A percentile compares a stretch with the other conserved stretches of the same genome.
Evolutionary conservation across 2,113 vertebrate genomes (phyloP).

Genomic region (Cyanistes caeruleus): DNA sequence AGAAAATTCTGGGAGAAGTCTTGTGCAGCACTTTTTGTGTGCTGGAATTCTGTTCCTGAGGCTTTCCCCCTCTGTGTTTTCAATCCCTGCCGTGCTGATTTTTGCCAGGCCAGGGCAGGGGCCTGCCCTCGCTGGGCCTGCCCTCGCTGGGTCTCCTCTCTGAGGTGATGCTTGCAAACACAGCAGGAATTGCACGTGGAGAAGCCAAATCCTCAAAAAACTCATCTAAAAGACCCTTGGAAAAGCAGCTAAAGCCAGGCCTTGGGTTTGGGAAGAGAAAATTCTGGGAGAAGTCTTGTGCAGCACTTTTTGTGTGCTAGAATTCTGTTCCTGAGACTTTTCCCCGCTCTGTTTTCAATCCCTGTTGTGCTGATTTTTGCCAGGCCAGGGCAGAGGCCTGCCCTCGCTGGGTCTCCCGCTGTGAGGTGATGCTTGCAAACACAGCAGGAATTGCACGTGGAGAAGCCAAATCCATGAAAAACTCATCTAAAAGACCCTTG

Average conservation of each 20-base stretch:
- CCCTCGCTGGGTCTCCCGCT: rapidly evolving
- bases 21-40: rapidly evolving
- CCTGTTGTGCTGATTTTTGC: not conserved
- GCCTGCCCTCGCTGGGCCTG: too few species aligned
- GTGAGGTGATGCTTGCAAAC: rapidly evolving
- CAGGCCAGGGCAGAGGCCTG: not conserved
- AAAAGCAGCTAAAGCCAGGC: not conserved
- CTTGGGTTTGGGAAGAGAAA: not conserved
- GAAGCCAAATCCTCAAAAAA: not conserved
- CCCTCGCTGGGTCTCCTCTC: not conserved
- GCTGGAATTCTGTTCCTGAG: not conserved
- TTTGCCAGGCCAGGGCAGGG: not conserved
- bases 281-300: not conserved
- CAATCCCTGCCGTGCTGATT: rapidly evolving
- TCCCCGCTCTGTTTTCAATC: rapidly evolving
- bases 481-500: not conserved
- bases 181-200: rapidly evolving
- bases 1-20: not conserved
- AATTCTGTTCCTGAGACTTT: rapidly evolving
- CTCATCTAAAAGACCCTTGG: not conserved
- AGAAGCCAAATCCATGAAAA: not conserved
- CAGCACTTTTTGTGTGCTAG: not conserved
- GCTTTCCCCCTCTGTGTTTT: not conserved
- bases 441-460: rapidly evolving
- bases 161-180: rapidly evolving